Evolutionary conservation across 2,888 invertebrate genomes (phyloP).

Genomic region (Galeruca laticollis): DNA sequence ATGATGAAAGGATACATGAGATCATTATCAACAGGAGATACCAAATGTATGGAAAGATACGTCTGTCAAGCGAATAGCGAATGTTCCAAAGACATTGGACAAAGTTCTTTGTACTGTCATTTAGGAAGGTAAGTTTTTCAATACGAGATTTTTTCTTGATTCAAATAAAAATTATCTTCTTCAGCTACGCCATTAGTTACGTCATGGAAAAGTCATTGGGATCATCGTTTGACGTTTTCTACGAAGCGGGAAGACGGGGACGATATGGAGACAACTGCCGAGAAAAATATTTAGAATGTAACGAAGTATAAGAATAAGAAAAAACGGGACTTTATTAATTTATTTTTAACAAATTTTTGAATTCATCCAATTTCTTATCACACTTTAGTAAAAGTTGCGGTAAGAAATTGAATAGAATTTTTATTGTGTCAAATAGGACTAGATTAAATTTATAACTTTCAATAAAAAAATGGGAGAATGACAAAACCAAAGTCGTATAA

Average conservation of each 20-base stretch:
- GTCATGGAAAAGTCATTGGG: slow-evolving; percentile 81
- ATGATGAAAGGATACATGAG: slow-evolving; percentile 91
- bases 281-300: slow-evolving; percentile 87
- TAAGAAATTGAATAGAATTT: not conserved
- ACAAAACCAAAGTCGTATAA: slow-evolving; percentile 4
- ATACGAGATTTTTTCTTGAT: not conserved
- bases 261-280: slow-evolving; percentile 89
- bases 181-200: slow-evolving; percentile 88
- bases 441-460: not conserved
- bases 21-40: slow-evolving; percentile 81
- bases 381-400: not conserved
- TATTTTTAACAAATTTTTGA: not conserved
- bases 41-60: slow-evolving; percentile 87
- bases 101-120: slow-evolving; percentile 90
- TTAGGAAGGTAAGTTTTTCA: slow-evolving; percentile 82
- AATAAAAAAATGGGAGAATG: not conserved
- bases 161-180: slow-evolving; percentile 41
- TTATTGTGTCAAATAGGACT: not conserved
- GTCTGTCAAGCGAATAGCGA: slow-evolving; percentile 92
- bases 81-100: slow-evolving; percentile 83
- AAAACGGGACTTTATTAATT: not conserved
- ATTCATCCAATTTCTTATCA: not conserved
- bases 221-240: slow-evolving; percentile 81
- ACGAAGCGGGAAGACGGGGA: slow-evolving; percentile 88
- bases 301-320: slow-evolving; percentile 75